Base-by-base conservation (phyloP, 1,140 invertebrate species). In the Diuraphis noxia region DNA sequence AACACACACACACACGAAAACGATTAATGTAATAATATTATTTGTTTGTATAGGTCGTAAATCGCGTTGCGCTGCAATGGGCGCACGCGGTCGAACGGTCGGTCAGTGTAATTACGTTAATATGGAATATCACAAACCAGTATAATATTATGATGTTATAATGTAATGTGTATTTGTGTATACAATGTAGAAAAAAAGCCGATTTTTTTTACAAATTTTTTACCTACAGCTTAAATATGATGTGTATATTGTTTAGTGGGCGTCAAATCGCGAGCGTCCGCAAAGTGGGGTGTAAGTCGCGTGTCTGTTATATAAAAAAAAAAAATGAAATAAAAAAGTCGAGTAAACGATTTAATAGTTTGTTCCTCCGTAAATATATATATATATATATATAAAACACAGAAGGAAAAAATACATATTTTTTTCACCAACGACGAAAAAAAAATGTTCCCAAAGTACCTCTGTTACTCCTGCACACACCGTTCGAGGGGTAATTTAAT, bases 291-390 rank as follows among this genome's bases (percentile, higher is more conserved):
- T 63, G 63, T 88, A 88, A 88, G 89, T 81, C 89, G 89, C 89
- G 89, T 91, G 89, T 91, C 89, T 77, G 89, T 56, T 87, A n/a
- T 36, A 90, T 38, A 90, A 49, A 43, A 36, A 34, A 82, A 63
- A 56, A 63, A 77, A 88, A 72, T 46, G 19, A 91, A 49, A 49
- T 41, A 91, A 91, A 90, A 91, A 91, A 91, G 89, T 91, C 77
- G 89, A 91, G 41, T 91, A 91, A 91, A 91, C 89, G 89, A 86
- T 90, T 90, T 90, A 90, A 90, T 90, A 90, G 89, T 91, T 91
- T 91, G 77, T 82, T 91, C 43, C 88, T 91, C 41, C 77, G 89
- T 49, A 81, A 46, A 90, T 49, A 90, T 38, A 90, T 36, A 88
- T 19, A 38, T n/a, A 52, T 4, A 52, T 41, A 72, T 77, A 90